Conservation (phyloP, 2,113 vertebrate genomes). For the Myotis brandtii region DNA sequence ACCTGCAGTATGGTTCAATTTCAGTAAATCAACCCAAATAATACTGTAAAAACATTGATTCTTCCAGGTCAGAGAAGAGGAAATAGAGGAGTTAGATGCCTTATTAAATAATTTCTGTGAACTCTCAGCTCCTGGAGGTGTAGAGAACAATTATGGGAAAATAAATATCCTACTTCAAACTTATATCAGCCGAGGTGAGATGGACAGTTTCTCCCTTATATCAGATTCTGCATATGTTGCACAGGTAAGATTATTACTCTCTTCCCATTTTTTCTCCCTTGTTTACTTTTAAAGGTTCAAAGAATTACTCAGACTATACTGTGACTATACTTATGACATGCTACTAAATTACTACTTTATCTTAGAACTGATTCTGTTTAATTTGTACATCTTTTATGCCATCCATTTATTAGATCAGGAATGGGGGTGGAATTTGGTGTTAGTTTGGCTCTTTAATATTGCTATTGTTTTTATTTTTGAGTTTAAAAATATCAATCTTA, state of each 20-base stretch:
- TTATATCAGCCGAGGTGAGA: slow-evolving; percentile 96
- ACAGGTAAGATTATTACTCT: slow-evolving; percentile 89
- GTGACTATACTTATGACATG: neutral
- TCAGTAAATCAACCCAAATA: slow-evolving; percentile 66
- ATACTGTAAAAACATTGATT: slow-evolving; percentile 78
- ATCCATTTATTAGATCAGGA: neutral
- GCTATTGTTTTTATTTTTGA: neutral
- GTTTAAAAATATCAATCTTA: neutral
- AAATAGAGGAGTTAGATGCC: slow-evolving; percentile 95
- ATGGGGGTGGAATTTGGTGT: neutral
- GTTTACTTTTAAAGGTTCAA: slow-evolving; percentile 1
- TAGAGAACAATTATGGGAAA: slow-evolving; percentile 98
- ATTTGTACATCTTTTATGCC: neutral
- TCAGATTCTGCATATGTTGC: slow-evolving; percentile 98
- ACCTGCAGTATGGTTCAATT: slow-evolving; percentile 71
- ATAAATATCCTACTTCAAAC: slow-evolving; percentile 99
- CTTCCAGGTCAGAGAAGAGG: slow-evolving; percentile 96
- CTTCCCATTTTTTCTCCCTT: slow-evolving; percentile 23
- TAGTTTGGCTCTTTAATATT: neutral
- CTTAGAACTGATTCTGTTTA: neutral
- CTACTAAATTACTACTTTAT: neutral
- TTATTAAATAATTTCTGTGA: slow-evolving; percentile 93
- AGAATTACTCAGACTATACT: neutral
- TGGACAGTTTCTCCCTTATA: slow-evolving; percentile 98
- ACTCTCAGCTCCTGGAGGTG: slow-evolving; percentile 94